Base-by-base conservation (phyloP, 2,113 vertebrate genomes). In the Centropus bengalensis region DNA sequence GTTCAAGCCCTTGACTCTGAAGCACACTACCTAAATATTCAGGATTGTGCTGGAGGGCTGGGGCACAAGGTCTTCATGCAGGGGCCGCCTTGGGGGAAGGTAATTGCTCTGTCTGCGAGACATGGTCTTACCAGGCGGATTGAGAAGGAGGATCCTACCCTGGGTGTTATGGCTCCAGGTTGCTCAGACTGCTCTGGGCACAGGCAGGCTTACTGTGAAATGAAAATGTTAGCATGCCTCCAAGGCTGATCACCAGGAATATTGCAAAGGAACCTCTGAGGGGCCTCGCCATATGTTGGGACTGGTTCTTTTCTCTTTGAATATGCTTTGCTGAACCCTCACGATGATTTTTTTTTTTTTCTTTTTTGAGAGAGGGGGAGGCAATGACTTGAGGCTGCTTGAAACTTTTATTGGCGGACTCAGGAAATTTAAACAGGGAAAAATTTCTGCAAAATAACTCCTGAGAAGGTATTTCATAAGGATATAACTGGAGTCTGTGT, bases 21-120 rank as follows among this genome's bases (percentile, higher is more conserved):
- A 82, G n/a, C 0, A 0, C 27, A 22, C 71, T 94, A 81, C 90
- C 79, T 95, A 83, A 91, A 78, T 81, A n/a, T 64, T 86, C 88
- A 81, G 94, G 85, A 90, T 91, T 86, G 82, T 1, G 24, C 79
- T 59, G 75, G 21, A 90, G 76, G 85, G 90, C 75, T 66, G 82
- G 58, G 79, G 69, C 54, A 38, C n/a, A 13, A 27, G 38, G 42
- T 82, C 68, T 81, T 38, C 55, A 36, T 0, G 1, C 2, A 4
- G 56, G 54, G 44, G 45, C 36, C 16, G 10, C 60, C 82, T 75
- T 68, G 0, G 1, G 47, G 64, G 36, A 71, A 82, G 14, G 32
- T 45, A 71, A 19, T 36, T 82, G 45, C 28, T 84, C 21, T 71
- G 56, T 83, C 75, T 86, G 15, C 1, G 3, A 91, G 70, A 58